These are phyloP conservation scores for Ceramica pisi DNA, from an alignment of 2,888 invertebrate genomes.

Conservation along the genomic window DNA sequence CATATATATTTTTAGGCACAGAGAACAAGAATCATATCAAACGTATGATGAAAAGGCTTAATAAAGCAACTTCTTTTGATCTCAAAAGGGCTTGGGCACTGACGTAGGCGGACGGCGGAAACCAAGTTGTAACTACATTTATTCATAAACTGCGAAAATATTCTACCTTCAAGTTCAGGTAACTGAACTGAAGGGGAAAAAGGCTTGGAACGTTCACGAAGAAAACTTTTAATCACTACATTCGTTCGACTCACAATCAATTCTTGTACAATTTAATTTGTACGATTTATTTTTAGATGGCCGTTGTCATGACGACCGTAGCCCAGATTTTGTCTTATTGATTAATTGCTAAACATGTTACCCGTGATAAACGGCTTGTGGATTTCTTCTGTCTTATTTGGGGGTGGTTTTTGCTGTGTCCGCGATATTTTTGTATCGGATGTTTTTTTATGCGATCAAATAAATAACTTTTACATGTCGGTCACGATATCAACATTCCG, in stretches of 20 bases:
- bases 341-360: constrained; percentile 80
- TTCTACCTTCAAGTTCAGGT: constrained; percentile 52
- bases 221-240: constrained; percentile 59
- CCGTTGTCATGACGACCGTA: constrained; percentile 73
- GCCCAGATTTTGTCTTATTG: constrained; percentile 78
- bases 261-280: constrained; percentile 55
- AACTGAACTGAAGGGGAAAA: constrained; percentile 29
- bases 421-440: constrained; percentile 28
- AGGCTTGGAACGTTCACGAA: constrained; percentile 39
- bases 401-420: constrained; percentile 42
- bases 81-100: constrained; percentile 29
- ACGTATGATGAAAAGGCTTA: constrained; percentile 37
- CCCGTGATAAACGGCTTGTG: constrained; percentile 72
- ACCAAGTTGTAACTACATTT: constrained; percentile 54
- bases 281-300: constrained; percentile 68
- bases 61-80: constrained; percentile 50
- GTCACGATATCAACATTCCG: neutral
- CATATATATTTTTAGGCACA: neutral
- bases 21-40: constrained; percentile 20
- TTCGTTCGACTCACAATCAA: constrained; percentile 48
- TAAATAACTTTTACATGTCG: neutral
- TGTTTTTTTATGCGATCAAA: neutral
- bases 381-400: constrained; percentile 53
- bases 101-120: constrained; percentile 25
- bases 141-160: constrained; percentile 55